These are phyloP conservation scores for Apus apus DNA, from an alignment of 2,113 vertebrate genomes.

Conservation along the genomic window DNA sequence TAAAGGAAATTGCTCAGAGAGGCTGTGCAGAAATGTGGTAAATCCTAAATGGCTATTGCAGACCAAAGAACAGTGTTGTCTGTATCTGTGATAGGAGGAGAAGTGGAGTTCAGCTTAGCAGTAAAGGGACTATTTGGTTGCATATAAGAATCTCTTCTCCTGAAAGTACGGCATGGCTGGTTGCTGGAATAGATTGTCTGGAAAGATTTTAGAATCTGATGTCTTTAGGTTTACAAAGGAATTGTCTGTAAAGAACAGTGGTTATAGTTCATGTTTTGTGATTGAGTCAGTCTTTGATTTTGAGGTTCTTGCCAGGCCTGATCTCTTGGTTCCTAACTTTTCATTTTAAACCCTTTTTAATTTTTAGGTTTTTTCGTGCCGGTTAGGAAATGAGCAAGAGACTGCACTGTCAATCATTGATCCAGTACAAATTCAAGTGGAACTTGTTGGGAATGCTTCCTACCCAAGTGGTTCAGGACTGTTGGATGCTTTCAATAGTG, in stretches of 20 bases:
- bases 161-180: neutral
- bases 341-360: neutral
- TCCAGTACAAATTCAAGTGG: slow-evolving; percentile 93
- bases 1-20: neutral
- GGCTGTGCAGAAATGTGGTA: neutral
- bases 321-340: neutral
- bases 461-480: slow-evolving; percentile 93
- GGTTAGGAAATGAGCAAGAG: slow-evolving; percentile 93
- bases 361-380: slow-evolving; percentile 92
- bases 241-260: neutral
- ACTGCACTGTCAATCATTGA: slow-evolving; percentile 96
- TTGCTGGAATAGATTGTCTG: neutral
- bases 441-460: slow-evolving; percentile 91
- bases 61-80: neutral
- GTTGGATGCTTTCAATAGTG: slow-evolving; percentile 94
- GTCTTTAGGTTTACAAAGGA: neutral
- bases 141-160: neutral
- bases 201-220: neutral
- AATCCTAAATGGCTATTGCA: neutral
- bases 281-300: neutral
- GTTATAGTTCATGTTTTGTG: neutral
- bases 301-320: neutral
- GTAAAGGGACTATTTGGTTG: neutral
- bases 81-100: neutral
- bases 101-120: neutral